Evolutionary conservation across 2,888 invertebrate genomes (phyloP).

Genomic region (Smittia aterrima): DNA sequence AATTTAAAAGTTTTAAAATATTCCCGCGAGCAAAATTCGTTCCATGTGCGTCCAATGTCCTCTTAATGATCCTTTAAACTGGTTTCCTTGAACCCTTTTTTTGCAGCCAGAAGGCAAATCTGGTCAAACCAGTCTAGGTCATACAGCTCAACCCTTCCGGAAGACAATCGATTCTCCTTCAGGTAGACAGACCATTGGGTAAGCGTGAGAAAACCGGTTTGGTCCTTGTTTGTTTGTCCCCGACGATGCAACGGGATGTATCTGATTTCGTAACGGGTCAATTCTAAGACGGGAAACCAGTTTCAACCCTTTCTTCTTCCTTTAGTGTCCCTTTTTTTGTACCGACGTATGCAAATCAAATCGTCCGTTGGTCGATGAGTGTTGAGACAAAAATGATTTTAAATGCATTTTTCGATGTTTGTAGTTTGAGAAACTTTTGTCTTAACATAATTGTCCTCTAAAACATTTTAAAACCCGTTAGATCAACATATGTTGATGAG

Average conservation of each 20-base stretch:
- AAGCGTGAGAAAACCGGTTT: slow-evolving; percentile 40
- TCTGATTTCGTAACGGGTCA: slow-evolving; percentile 26
- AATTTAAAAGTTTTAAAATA: background rate
- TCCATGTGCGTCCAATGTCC: background rate
- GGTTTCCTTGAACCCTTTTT: slow-evolving; percentile 8
- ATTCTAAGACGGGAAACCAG: slow-evolving; percentile 28
- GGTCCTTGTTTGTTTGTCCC: slow-evolving; percentile 20
- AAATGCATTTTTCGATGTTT: background rate
- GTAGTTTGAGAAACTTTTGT: background rate
- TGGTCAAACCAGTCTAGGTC: slow-evolving; percentile 35
- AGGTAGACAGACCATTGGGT: slow-evolving; percentile 36
- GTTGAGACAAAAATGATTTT: background rate
- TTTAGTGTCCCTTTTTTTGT: background rate
- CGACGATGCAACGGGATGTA: slow-evolving; percentile 9
- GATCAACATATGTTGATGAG: background rate
- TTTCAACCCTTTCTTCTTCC: slow-evolving; percentile 33
- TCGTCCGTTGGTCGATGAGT: slow-evolving; percentile 1
- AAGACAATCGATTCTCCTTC: slow-evolving; percentile 22
- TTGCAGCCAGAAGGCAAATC: slow-evolving; percentile 12
- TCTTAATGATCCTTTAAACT: slow-evolving; percentile 10
- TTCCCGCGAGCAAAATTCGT: background rate
- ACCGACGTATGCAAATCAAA: background rate
- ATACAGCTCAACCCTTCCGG: slow-evolving; percentile 26
- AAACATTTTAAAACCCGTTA: background rate
- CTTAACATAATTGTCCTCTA: background rate